Evolutionary conservation across 92 coral and sea anemone species (phyloP), one percentile per base, ranked within the genome.

Genomic region (Phenganax marumi): DNA sequence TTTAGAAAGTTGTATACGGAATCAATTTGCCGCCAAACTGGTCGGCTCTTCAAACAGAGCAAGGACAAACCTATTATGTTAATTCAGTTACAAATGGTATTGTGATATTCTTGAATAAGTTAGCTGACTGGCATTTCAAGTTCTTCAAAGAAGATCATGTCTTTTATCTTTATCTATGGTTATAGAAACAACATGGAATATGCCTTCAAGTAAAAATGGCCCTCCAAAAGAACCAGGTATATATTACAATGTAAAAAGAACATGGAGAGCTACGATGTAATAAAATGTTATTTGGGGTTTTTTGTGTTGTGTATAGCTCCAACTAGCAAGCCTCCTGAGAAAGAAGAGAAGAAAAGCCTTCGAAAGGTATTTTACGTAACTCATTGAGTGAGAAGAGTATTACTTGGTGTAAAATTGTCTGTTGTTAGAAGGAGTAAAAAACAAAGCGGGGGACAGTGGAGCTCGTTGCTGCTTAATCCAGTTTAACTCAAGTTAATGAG

Each of bases 51-150:
- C 82, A 77, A 19, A 77, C 82, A 3, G 82, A 77, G 12, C 70
- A 77, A 58, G 82, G 82, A 58, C 58, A 77, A 46, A 77, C 82
- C 12, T 77, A 77, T 58, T 77, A 58, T 77, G 82, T 77, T 16
- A 77, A 77, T 61, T 77, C 82, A 12, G 56, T 47, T 47, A 77
- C 82, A 33, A 11, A 77, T 39, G 82, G 82, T 77, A 52, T 2
- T 4, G 6, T 18, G 22, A 18, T 0, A 8, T 13, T 18, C 21
- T 58, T 14, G 8, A 58, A 18, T 18, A 7, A 58, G 65, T 13
- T 13, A 33, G 43, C 43, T 33, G 5, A 33, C 43, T 33, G 43
- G 43, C 43, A 33, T 33, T 33, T 33, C 43, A 58, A 58, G 21
- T 58, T 13, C 65, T 58, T 58, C 23, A 5, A 8, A 13, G n/a